Evolutionary conservation across 2,888 invertebrate species (phyloP).

Genomic region (Dendrolimus pini): DNA sequence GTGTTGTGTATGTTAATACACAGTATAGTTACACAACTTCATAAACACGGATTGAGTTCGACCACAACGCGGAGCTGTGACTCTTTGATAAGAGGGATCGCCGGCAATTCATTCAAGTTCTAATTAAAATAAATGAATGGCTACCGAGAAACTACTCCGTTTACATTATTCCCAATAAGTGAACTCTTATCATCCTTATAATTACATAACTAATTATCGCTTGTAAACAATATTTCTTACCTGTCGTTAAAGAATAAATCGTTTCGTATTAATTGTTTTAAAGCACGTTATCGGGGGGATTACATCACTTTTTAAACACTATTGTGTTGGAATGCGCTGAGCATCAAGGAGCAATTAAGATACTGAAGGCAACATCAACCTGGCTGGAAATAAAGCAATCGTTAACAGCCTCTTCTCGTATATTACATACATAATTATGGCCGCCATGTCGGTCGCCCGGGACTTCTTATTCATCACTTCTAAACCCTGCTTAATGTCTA

Average conservation of each 20-base stretch:
- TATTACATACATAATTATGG: too few species aligned
- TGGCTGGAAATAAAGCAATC: background rate
- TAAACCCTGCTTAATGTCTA: too few species aligned
- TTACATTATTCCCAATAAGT: conserved; percentile 6
- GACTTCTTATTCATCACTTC: too few species aligned
- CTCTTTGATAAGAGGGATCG: conserved; percentile 47
- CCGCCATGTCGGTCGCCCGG: too few species aligned
- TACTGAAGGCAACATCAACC: conserved; percentile 38
- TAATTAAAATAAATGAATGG: conserved; percentile 55
- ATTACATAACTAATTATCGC: background rate
- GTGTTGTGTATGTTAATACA: conserved; percentile 4
- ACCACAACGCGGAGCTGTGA: conserved; percentile 25
- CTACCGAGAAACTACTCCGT: conserved; percentile 16
- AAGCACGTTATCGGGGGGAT: conserved; percentile 14
- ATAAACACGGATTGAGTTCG: conserved; percentile 30
- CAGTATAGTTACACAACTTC: conserved; percentile 18
- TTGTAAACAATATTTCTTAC: background rate
- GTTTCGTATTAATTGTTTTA: background rate
- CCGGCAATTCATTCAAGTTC: conserved; percentile 48
- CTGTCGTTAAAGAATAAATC: background rate
- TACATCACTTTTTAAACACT: conserved; percentile 23
- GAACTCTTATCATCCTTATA: conserved; percentile 4
- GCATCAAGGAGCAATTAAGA: conserved; percentile 45
- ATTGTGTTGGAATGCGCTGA: conserved; percentile 35
- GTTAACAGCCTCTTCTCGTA: too few species aligned